Base-by-base conservation (phyloP, 2,797 vertebrate species). In the Cetoscarus ocellatus region DNA sequence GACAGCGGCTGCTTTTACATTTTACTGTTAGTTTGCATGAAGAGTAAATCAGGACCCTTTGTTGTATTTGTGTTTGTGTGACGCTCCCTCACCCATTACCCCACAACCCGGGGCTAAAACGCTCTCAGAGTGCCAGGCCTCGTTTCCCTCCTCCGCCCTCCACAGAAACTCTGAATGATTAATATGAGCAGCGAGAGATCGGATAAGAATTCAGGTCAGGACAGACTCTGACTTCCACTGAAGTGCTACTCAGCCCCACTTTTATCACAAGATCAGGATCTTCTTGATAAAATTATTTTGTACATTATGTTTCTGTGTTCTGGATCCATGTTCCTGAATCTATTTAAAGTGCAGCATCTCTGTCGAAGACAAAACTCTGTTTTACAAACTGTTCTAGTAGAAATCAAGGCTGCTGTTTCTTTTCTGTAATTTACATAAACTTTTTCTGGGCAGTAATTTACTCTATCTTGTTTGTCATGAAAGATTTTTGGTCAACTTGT, bases 201-300 rank as follows among this genome's bases (percentile, higher is more conserved):
- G 15, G 66, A 40, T 15, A 77, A 79, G 65, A 90, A 88, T 88
- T 79, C 80, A 88, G 86, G 85, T 90, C 89, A 86, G 62, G 60
- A 54, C 69, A 67, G 58, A 82, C 67, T 42, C 64, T 67, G 19
- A 36, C 62, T 63, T 74, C 35, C 18, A 62, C 51, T 47, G 54
- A 66, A 66, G 18, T 36, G 42, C 34, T 13, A 42, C 75, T 75
- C 44, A 72, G 39, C 47, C 52, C 42, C 48, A 43, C 34, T 13
- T 72, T 72, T 34, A 44, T 50, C 17, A 53, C 42, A 36, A 36
- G 35, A 71, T 38, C 38, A 34, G 17, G 40, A 52, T 5, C 13
- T 10, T 17, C 15, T 8, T 19, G 7, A 8, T 63, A 9, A 39
- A 45, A 13, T 72, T 0, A 19, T 51, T 47, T 14, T 44, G 43